Conservation (phyloP, 2,888 invertebrate genomes). For the Ligdia adustata region DNA sequence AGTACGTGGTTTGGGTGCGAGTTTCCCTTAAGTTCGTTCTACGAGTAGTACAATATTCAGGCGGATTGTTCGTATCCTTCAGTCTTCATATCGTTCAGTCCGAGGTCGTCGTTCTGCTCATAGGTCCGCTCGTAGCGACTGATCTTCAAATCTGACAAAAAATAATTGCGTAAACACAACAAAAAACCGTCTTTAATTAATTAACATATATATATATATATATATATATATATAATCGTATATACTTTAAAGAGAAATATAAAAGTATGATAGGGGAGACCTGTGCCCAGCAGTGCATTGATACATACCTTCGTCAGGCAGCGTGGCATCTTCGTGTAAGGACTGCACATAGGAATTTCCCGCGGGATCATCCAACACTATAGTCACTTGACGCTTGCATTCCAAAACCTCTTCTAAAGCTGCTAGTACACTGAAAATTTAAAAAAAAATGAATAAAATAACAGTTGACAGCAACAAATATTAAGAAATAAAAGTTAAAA, state of each 20-base stretch:
- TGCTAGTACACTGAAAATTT: slow-evolving; percentile 81
- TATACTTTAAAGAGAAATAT: neutral
- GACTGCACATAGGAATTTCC: slow-evolving; percentile 99
- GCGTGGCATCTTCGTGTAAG: slow-evolving; percentile 85
- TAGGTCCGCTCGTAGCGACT: slow-evolving; percentile 91
- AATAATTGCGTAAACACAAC: neutral
- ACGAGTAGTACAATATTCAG: too few relatives aligned
- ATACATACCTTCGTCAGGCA: slow-evolving; percentile 82
- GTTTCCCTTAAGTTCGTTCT: too few relatives aligned
- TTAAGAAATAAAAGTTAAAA: too few relatives aligned
- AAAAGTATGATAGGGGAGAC: too few relatives aligned
- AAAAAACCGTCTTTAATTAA: neutral
- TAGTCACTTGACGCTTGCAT: slow-evolving; percentile 85
- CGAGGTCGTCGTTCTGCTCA: slow-evolving; percentile 98
- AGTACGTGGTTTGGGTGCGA: too few relatives aligned
- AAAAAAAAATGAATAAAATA: neutral
- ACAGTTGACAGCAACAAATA: too few relatives aligned
- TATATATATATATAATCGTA: neutral
- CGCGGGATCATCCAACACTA: slow-evolving; percentile 97
- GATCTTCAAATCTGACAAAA: slow-evolving; percentile 85
- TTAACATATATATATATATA: neutral
- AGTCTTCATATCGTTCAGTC: slow-evolving; percentile 97
- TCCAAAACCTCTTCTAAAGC: slow-evolving; percentile 87
- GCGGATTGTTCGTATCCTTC: slow-evolving; percentile 88
- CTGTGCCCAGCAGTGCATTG: neutral